A percentile compares a stretch with the other conserved stretches of the same genome.
Conservation (phyloP, 2,888 invertebrate genomes). For the Acrobasis suavella region DNA sequence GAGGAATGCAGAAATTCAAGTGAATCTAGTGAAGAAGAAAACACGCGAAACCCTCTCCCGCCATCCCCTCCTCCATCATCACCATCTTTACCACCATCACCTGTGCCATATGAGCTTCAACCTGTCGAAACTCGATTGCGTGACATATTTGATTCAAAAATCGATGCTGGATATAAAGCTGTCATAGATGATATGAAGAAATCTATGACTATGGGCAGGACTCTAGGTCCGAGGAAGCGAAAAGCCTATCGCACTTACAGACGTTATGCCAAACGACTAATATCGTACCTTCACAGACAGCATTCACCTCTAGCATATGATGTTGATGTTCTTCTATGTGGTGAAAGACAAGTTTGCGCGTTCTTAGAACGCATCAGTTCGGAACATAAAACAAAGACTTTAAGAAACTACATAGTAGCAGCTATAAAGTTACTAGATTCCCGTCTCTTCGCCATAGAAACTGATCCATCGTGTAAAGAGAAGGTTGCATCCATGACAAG, state of each 20-base stretch:
- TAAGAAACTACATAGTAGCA: conserved; percentile 76
- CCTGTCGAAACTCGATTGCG: conserved; percentile 71
- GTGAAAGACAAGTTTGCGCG: conserved; percentile 73
- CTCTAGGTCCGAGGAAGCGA: conserved; percentile 70
- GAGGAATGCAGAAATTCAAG: conserved; percentile 67
- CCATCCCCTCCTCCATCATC: conserved; percentile 75
- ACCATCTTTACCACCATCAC: conserved; percentile 71
- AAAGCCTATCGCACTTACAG: conserved; percentile 77
- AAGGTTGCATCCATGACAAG: conserved; percentile 77
- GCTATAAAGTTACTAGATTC: conserved; percentile 77
- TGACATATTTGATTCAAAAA: conserved; percentile 78
- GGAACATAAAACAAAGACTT: conserved; percentile 76
- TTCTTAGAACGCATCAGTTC: conserved; percentile 74
- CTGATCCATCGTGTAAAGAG: conserved; percentile 75
- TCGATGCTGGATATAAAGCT: conserved; percentile 80
- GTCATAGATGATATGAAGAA: conserved; percentile 81
- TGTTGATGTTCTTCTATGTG: conserved; percentile 74
- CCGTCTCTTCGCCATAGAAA: conserved; percentile 75
- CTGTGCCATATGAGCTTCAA: conserved; percentile 72
- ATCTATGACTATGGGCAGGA: conserved; percentile 77
- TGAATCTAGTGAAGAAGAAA: conserved; percentile 78
- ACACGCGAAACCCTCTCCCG: conserved; percentile 64
- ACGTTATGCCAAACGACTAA: conserved; percentile 74
- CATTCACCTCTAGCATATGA: conserved; percentile 79
- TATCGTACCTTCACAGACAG: conserved; percentile 73